Evolutionary conservation across 2,797 vertebrate genomes (phyloP).

Genomic region (Pantherophis vulpinus): DNA sequence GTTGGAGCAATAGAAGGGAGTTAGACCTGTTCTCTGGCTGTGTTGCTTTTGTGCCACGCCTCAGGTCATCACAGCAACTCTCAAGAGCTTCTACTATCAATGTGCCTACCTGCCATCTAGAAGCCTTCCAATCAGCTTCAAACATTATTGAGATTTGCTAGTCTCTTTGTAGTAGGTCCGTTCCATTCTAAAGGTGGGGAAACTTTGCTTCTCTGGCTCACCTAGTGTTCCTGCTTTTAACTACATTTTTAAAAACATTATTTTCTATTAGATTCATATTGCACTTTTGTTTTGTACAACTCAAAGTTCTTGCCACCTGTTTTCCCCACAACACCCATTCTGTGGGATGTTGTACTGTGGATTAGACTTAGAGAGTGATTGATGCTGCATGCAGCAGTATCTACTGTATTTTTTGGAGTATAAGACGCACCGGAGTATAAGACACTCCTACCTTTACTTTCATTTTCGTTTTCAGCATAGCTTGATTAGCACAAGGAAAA

Average conservation of each 20-base stretch:
- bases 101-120: neutral
- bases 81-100: neutral
- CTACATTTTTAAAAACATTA: neutral
- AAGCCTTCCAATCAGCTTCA: neutral
- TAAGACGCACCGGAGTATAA: too few relatives aligned
- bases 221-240: neutral
- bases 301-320: neutral
- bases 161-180: neutral
- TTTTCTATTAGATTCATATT: neutral
- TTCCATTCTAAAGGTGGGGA: neutral
- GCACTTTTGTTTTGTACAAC: neutral
- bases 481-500: too few relatives aligned
- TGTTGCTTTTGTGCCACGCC: too few relatives aligned
- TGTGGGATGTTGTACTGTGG: neutral
- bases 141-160: neutral
- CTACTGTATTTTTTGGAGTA: neutral
- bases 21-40: too few relatives aligned
- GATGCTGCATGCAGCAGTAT: neutral
- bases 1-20: too few relatives aligned
- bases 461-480: too few relatives aligned
- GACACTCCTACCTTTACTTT: too few relatives aligned
- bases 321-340: neutral
- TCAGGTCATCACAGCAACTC: neutral
- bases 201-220: neutral
- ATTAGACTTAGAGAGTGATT: neutral